Conservation (phyloP, 2,113 vertebrate genomes). For the Salvelinus namaycush region DNA sequence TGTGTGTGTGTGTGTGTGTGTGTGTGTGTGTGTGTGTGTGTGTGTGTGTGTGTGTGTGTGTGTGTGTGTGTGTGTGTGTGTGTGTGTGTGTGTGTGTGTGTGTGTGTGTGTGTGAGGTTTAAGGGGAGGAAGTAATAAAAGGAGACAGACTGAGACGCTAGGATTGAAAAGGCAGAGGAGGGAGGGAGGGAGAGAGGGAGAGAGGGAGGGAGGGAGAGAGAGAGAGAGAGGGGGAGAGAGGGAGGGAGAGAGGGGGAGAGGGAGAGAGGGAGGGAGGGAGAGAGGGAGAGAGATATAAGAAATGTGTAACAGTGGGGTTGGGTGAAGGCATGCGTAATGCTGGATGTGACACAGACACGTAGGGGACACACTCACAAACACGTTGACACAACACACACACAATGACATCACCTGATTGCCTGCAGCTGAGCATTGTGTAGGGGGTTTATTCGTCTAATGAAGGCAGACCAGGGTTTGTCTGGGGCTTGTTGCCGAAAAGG, state of each 20-base stretch:
- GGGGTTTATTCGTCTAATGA: constrained; percentile 55
- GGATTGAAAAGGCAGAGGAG: constrained; percentile 12
- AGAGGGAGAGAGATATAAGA: neutral
- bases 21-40: no score
- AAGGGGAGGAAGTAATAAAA: neutral
- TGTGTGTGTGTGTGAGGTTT: neutral
- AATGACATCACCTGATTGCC: constrained; percentile 34
- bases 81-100: no score
- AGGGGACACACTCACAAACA: constrained; percentile 6
- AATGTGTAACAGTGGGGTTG: constrained; percentile 25
- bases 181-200: neutral
- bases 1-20: no score
- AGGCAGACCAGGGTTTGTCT: constrained; percentile 40
- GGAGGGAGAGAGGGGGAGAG: no score
- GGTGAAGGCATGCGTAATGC: constrained; percentile 41
- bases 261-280: no score
- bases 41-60: no score
- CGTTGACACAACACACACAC: neutral
- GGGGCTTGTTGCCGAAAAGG: constrained; percentile 53
- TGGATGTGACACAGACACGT: constrained; percentile 38
- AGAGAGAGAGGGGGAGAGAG: neutral
- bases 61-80: neutral
- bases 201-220: neutral
- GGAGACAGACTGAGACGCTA: neutral
- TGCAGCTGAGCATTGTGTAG: constrained; percentile 32